Base-by-base conservation (phyloP, 2,113 vertebrate species). In the zebrafish (Danio rerio) region DNA sequence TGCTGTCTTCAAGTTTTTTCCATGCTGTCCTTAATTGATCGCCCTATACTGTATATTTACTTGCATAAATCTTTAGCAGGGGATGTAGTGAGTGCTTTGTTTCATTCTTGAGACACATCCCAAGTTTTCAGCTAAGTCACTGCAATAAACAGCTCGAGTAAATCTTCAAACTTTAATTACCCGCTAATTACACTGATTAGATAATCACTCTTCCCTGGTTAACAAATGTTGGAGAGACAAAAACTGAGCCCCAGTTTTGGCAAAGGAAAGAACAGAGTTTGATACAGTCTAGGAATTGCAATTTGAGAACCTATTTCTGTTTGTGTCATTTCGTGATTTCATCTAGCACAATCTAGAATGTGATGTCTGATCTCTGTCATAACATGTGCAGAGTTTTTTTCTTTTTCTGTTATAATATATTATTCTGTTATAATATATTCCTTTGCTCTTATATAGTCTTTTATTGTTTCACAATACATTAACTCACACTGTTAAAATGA, bases 81-180 rank as follows among this genome's bases (percentile, higher is more conserved):
- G 10, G 2, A 62, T 40, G 31, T 16, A 3, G 31, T 31, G 31
- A 18, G 9, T 74, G 13, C 21, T 81, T 31, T 31, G 1, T 31
- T 72, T 72, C 13, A 71, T 9, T 31, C 31, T 47, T 59, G 6
- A 81, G 42, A 81, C 7, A 50, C 45, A 0, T 62, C 6, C 58
- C 47, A 65, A 65, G 61, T 53, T 31, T 31, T 78, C 49, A 78
- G 42, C 13, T 31, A 62, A 21, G 47, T 49, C 63, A 43, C 12
- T 69, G 9, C 58, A 72, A 52, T 52, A 66, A 66, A 53, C 16
- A 66, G 42, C 49, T 42, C 10, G 45, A 0, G n/a, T 15, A 69
- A 80, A 50, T 63, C 69, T 53, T 52, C 45, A 18, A 18, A 42
- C 31, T 73, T 47, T 73, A 59, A 81, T 81, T 74, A 55, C 58